phyloP scores from a whole-genome alignment of 2,113 vertebrate genomes.

The Sporophila hypoxantha region DNA sequence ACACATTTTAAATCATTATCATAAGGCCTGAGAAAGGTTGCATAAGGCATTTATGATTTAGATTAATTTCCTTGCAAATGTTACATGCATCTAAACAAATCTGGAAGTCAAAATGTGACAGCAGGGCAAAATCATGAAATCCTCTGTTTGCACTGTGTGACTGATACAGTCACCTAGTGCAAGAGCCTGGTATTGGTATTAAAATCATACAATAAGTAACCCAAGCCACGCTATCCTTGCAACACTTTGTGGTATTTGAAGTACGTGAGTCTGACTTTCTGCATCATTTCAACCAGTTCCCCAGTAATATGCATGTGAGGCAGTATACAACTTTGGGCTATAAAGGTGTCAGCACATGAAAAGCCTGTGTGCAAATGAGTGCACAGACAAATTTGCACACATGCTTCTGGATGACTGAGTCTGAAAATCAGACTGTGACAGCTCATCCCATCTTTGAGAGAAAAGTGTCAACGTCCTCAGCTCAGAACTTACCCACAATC shows the following conservation, averaged over 20 bases:
- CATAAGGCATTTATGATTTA: background rate
- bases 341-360: background rate
- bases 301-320: background rate
- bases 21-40: background rate
- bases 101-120: background rate
- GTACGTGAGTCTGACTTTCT: background rate
- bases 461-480: background rate
- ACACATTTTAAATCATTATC: background rate
- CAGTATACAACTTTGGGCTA: background rate
- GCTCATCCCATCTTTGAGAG: background rate
- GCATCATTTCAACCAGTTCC: background rate
- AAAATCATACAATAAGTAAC: background rate
- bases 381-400: background rate
- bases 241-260: background rate
- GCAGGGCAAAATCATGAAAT: background rate
- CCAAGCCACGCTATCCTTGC: background rate
- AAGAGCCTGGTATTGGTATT: background rate
- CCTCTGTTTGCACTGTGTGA: background rate
- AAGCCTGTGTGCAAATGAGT: background rate
- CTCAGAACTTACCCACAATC: background rate
- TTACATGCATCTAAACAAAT: background rate
- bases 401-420: background rate
- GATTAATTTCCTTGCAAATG: background rate
- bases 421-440: background rate
- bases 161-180: background rate